Base-by-base conservation (phyloP, 1,140 invertebrate species). In the Drosophila arawakana region DNA sequence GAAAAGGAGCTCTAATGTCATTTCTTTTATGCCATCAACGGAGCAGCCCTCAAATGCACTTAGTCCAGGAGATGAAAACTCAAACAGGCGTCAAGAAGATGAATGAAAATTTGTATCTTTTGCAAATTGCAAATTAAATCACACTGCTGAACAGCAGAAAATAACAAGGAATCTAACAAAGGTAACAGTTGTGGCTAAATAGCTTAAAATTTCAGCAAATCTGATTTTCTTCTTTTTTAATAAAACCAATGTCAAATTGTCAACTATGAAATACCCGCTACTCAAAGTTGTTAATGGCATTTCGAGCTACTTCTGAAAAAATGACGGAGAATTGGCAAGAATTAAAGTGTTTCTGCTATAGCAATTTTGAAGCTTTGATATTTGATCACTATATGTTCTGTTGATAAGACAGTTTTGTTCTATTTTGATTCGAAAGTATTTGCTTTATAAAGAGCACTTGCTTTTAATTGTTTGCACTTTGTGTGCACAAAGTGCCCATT, bases 21-120 rank as follows among this genome's bases (percentile, higher is more conserved):
- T 73, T 73, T 69, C 71, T 60, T 73, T 73, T 73, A 73, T 69
- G 71, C 69, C 57, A 73, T 73, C 71, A 69, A 35, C 71, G 18
- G 43, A 69, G 65, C 46, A 67, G 39, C 47, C 63, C 25, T 67
- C 39, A 46, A 66, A 60, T 68, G 70, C 55, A 68, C 39, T 67
- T 44, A 35, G 52, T 21, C 13, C 13, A 54, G 30, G 41, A 68
- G 46, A 37, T 49, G 55, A 15, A 54, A 35, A 21, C 10, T n/a
- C 55, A 18, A n/a, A 13, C 43, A 39, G 37, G 35, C 21, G n/a
- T 8, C 7, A 37, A 7, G 11, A 3, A 2, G 0, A n/a, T 43
- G 7, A 15, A n/a, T 25, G 30, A 35, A 21, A 15, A 7, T 11
- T 25, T 54, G 30, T 49, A n/a, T 49, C 15, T 7, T 30, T 11